Percentiles rank a stretch among this genome's conserved stretches.
Evolutionary conservation across 2,888 invertebrate genomes (phyloP).

Genomic region (Conistra vaccinii): DNA sequence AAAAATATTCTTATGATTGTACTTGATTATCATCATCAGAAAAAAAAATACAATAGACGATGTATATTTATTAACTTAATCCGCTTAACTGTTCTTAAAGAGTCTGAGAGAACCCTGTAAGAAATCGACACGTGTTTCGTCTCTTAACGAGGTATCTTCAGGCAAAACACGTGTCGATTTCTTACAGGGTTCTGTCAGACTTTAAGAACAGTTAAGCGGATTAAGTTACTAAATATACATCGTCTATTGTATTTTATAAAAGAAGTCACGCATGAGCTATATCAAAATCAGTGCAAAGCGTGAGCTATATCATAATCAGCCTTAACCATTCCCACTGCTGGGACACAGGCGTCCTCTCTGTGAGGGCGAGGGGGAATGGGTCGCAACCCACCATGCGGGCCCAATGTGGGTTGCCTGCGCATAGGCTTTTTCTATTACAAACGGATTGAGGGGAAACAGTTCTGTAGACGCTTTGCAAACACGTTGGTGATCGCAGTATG

Average conservation of each 20-base stretch:
- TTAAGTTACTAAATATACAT: no score
- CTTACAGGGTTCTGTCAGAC: no score
- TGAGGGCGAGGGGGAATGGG: background rate
- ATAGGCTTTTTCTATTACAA: background rate
- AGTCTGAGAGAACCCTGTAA: no score
- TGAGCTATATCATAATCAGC: background rate
- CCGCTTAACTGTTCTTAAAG: no score
- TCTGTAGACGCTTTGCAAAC: background rate
- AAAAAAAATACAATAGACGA: no score
- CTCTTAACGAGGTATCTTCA: no score
- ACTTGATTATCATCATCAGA: background rate
- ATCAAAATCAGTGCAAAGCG: background rate
- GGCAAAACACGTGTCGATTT: no score
- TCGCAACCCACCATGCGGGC: background rate
- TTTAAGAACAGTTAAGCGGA: no score
- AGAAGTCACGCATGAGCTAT: no score
- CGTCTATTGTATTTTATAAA: no score
- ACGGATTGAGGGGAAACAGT: background rate
- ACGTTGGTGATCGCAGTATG: background rate
- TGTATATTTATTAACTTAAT: no score
- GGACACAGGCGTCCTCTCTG: background rate
- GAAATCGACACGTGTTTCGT: no score
- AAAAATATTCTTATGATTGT: background rate
- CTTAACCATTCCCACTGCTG: background rate
- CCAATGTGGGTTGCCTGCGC: background rate